A percentile compares a stretch with the other conserved stretches of the same genome.
Conservation (phyloP, 2,797 vertebrate genomes). For the Yasuhikotakia modesta region DNA sequence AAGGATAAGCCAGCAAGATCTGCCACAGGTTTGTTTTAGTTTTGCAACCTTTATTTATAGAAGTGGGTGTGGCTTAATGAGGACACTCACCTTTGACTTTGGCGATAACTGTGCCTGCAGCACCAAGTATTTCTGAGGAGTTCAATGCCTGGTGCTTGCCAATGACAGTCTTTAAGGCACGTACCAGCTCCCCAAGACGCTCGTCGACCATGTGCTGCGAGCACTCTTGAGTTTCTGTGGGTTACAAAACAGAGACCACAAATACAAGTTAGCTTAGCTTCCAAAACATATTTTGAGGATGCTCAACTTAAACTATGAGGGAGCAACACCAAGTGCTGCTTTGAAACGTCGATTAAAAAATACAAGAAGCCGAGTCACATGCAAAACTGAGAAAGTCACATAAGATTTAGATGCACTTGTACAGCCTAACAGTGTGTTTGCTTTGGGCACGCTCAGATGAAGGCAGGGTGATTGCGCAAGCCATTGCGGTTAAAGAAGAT, state of each 20-base stretch:
- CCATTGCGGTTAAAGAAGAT: neutral
- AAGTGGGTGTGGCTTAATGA: neutral
- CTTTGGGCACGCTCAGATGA: neutral
- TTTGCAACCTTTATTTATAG: neutral
- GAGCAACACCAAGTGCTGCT: neutral
- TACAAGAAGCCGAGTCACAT: neutral
- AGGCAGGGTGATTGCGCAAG: neutral
- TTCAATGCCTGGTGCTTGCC: slow-evolving; percentile 92
- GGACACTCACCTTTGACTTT: slow-evolving; percentile 91
- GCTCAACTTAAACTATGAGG: neutral
- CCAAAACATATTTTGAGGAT: neutral
- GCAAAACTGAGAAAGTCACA: slow-evolving; percentile 1
- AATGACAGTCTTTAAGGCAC: slow-evolving; percentile 87
- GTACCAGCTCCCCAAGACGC: slow-evolving; percentile 86
- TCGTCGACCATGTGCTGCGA: slow-evolving; percentile 85
- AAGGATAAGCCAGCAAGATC: neutral
- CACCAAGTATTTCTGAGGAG: slow-evolving; percentile 91
- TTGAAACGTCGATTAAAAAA: neutral
- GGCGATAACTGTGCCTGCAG: slow-evolving; percentile 89
- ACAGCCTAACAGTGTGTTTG: neutral
- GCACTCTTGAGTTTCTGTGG: slow-evolving; percentile 78
- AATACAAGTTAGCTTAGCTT: neutral
- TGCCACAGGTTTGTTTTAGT: neutral
- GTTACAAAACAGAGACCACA: slow-evolving; percentile 22
- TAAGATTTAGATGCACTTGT: neutral